Evolutionary conservation across 1,140 invertebrate genomes (phyloP).

Genomic region (Drosophila punjabiensis): DNA sequence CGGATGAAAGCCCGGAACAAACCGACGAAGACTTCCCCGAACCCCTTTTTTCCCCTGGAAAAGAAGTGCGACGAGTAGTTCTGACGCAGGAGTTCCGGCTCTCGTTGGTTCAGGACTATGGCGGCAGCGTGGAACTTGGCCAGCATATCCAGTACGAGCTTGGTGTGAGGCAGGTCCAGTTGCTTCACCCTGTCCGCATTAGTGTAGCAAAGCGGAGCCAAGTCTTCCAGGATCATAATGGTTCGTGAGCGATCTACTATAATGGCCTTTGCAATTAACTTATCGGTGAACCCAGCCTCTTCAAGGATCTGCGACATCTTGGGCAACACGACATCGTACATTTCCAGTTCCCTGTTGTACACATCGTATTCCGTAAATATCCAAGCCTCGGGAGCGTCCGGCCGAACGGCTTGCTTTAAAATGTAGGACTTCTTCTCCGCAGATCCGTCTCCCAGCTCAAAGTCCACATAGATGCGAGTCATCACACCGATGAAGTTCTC

Average conservation of each 20-base stretch:
- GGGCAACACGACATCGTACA: constrained; percentile 71
- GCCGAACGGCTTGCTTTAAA: constrained; percentile 50
- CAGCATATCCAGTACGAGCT: constrained; percentile 85
- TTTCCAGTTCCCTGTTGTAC: constrained; percentile 64
- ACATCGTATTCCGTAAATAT: constrained; percentile 58
- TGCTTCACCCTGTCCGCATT: constrained; percentile 86
- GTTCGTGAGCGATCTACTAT: constrained; percentile 55
- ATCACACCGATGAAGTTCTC: constrained; percentile 72
- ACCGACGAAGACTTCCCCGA: constrained; percentile 16
- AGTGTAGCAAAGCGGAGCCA: constrained; percentile 85
- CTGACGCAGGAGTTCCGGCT: constrained; percentile 33
- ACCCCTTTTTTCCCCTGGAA: constrained; percentile 30
- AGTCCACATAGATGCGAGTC: constrained; percentile 67
- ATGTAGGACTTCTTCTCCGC: constrained; percentile 44
- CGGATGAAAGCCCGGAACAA: constrained; percentile 50
- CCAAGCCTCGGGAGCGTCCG: constrained; percentile 35
- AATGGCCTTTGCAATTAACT: constrained; percentile 63
- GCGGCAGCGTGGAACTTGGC: constrained; percentile 86
- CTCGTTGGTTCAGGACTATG: constrained; percentile 39
- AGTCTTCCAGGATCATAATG: constrained; percentile 86
- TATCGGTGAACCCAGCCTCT: constrained; percentile 51
- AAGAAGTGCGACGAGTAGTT: constrained; percentile 51
- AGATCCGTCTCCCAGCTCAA: not conserved
- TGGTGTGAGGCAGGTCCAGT: constrained; percentile 85
- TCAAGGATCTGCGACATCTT: constrained; percentile 48